Evolutionary conservation across 2,888 invertebrate genomes (phyloP).

Genomic region (Drosophila pseudotalamancana): DNA sequence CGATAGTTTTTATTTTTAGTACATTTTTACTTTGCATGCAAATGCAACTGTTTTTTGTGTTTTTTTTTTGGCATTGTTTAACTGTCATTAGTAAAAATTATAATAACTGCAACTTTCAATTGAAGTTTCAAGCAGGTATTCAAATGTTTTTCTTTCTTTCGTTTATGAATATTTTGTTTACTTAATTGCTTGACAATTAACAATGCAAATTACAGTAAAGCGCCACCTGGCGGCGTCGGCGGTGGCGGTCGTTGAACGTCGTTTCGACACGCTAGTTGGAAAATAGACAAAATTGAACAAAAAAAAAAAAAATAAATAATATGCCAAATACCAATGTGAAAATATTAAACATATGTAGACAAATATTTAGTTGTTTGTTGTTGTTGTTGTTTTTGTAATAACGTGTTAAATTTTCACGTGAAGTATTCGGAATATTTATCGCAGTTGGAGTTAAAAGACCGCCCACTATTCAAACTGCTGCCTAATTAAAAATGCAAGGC

Average conservation of each 20-base stretch:
- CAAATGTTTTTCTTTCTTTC: conserved; percentile 11
- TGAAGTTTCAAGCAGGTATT: conserved; percentile 4
- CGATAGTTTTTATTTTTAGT: background rate
- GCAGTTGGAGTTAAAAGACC: conserved; percentile 7
- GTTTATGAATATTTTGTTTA: conserved; percentile 26
- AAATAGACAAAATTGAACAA: conserved; percentile 4
- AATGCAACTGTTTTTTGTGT: conserved; percentile 2
- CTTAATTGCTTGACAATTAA: conserved; percentile 60
- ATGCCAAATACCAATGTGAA: conserved; percentile 33
- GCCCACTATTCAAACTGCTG: conserved; percentile 44
- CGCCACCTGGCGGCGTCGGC: conserved; percentile 42
- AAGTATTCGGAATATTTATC: conserved; percentile 49
- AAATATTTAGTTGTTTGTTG: conserved; percentile 24
- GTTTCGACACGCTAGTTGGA: conserved; percentile 40
- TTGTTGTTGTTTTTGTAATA: conserved; percentile 38
- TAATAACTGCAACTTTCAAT: conserved; percentile 33
- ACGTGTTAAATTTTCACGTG: conserved; percentile 64
- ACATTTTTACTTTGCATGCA: conserved; percentile 28
- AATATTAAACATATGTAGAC: conserved; percentile 50
- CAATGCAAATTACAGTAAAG: conserved; percentile 65
- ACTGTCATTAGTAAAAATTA: conserved; percentile 46
- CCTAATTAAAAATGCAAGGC: conserved; percentile 69
- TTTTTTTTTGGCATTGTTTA: conserved; percentile 23
- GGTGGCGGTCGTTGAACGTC: conserved; percentile 52
- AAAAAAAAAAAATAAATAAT: conserved; percentile 5